Conservation (phyloP, 1,140 invertebrate genomes). For the Drosophila sturtevanti region DNA sequence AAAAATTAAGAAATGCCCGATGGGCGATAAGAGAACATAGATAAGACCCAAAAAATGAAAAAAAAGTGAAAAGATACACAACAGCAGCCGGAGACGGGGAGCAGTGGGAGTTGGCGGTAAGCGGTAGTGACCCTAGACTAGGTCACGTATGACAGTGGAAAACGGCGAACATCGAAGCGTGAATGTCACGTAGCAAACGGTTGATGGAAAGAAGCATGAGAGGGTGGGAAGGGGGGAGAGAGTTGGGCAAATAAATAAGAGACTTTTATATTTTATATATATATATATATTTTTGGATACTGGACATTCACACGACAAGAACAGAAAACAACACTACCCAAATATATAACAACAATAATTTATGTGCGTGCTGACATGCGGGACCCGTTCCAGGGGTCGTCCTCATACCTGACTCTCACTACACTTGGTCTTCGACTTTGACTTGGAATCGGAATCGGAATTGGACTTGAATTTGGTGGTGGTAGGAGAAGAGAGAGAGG, state of each 20-base stretch:
- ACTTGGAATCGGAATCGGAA: too few species aligned
- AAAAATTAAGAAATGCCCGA: slow-evolving; percentile 62
- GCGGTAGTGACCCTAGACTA: slow-evolving; percentile 44
- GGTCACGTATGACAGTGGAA: slow-evolving; percentile 57
- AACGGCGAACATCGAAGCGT: slow-evolving; percentile 63
- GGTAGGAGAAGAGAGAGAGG: slow-evolving; percentile 32
- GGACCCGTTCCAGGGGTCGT: slow-evolving; percentile 42
- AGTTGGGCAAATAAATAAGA: slow-evolving; percentile 68
- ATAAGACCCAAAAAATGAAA: slow-evolving; percentile 60
- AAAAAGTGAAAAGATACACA: slow-evolving; percentile 64
- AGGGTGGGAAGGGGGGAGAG: not conserved
- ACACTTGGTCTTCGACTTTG: not conserved
- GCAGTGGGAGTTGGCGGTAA: not conserved
- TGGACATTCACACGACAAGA: slow-evolving; percentile 75
- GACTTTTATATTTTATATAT: too few species aligned
- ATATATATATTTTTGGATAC: slow-evolving; percentile 37
- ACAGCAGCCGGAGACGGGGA: slow-evolving; percentile 29
- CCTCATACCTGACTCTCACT: slow-evolving; percentile 7
- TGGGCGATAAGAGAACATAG: slow-evolving; percentile 57
- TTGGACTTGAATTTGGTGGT: too few species aligned
- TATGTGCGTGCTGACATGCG: slow-evolving; percentile 79
- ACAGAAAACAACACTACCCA: slow-evolving; percentile 30
- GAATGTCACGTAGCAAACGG: slow-evolving; percentile 69
- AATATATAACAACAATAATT: slow-evolving; percentile 80
- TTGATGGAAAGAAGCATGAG: too few species aligned